Percentiles rank a stretch among this genome's conserved stretches.
These are phyloP conservation scores for Brachionus manjavacas DNA, from an alignment of 1,140 invertebrate species.

Conservation along the genomic window DNA sequence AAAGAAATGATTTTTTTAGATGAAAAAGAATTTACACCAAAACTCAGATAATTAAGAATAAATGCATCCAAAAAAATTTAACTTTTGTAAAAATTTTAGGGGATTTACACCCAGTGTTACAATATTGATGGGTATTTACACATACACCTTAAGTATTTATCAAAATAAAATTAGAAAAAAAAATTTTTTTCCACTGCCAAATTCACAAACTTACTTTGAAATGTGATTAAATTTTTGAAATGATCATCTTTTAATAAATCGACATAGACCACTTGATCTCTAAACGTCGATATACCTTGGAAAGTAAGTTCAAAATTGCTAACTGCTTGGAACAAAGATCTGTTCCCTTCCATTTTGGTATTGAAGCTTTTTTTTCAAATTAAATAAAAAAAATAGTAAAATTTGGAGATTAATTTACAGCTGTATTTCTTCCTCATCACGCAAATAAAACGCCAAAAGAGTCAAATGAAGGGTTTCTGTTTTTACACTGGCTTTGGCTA, in stretches of 20 bases:
- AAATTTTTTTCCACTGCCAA: too few species aligned
- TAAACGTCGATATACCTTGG: constrained; percentile 15
- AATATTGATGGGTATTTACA: too few species aligned
- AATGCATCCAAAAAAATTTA: too few species aligned
- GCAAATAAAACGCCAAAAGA: neutral
- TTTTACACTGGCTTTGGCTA: neutral
- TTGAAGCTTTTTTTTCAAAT: neutral
- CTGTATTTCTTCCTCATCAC: neutral
- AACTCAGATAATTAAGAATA: too few species aligned
- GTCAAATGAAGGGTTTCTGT: constrained; percentile 19
- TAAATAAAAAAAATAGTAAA: neutral
- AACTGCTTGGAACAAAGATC: neutral
- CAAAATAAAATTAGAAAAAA: too few species aligned
- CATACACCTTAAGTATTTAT: too few species aligned
- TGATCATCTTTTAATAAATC: constrained; percentile 18
- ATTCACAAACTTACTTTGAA: neutral
- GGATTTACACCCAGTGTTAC: too few species aligned
- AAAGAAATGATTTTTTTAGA: too few species aligned
- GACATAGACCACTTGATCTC: constrained; percentile 15
- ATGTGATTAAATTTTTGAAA: neutral
- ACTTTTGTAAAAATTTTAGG: too few species aligned
- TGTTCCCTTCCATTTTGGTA: neutral
- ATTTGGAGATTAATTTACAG: neutral
- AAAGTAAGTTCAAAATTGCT: constrained; percentile 11
- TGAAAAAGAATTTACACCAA: too few species aligned